Conservation (phyloP, 2,797 vertebrate genomes). For the Mallotus villosus region DNA sequence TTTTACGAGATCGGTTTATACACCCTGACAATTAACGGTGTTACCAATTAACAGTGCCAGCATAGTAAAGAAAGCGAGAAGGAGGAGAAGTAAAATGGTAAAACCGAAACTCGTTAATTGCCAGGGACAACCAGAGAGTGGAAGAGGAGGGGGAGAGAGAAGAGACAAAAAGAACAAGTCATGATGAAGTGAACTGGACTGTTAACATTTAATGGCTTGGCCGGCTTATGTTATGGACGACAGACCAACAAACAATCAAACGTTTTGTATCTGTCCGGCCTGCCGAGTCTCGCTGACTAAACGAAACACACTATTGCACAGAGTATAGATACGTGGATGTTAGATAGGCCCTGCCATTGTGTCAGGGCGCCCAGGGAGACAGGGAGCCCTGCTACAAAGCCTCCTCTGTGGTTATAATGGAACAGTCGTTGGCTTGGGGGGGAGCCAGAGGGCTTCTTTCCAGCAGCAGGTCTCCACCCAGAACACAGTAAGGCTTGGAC, state of each 20-base stretch:
- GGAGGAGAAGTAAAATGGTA: constrained; percentile 36
- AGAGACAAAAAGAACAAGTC: neutral
- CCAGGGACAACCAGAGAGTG: constrained; percentile 4
- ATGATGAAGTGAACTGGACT: constrained; percentile 48
- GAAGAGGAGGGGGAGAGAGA: constrained; percentile 12
- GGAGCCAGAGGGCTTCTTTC: constrained; percentile 32
- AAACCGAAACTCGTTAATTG: constrained; percentile 55
- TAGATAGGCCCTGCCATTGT: constrained; percentile 54
- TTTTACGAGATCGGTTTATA: constrained; percentile 44
- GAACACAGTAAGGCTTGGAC: constrained; percentile 45
- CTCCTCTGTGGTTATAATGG: constrained; percentile 64
- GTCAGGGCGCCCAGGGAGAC: constrained; percentile 43
- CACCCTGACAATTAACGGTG: constrained; percentile 33
- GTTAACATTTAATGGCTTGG: constrained; percentile 66
- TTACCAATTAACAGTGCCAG: neutral
- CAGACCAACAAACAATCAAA: constrained; percentile 50
- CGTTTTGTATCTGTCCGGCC: constrained; percentile 28
- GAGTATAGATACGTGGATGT: constrained; percentile 50
- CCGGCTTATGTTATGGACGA: constrained; percentile 18
- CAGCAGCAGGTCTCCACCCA: constrained; percentile 43
- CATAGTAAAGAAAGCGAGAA: constrained; percentile 13
- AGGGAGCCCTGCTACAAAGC: constrained; percentile 67
- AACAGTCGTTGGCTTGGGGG: constrained; percentile 50
- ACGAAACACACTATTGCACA: constrained; percentile 50
- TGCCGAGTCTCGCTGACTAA: constrained; percentile 44